A percentile compares a stretch with the other conserved stretches of the same genome.
phyloP scores from a whole-genome alignment of 1,140 invertebrate species.

The Matsumurasca onukii region DNA sequence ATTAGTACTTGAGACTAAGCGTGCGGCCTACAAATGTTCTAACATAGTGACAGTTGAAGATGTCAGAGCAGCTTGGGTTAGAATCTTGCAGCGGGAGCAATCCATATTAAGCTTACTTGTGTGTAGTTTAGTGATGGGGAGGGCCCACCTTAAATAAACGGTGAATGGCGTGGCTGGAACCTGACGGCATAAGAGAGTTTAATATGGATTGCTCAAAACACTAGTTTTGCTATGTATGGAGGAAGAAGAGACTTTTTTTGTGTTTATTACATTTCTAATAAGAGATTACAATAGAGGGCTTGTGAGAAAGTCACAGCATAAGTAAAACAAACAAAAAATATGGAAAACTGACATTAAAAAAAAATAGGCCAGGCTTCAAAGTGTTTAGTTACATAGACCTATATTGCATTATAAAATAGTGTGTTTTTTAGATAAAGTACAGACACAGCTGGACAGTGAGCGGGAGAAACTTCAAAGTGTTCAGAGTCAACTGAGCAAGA shows the following conservation, averaged over 20 bases:
- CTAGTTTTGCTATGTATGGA: not conserved
- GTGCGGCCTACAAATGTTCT: no score
- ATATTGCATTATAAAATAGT: not conserved
- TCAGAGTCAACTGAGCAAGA: not conserved
- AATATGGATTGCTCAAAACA: no score
- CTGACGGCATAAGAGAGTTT: not conserved
- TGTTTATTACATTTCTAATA: not conserved
- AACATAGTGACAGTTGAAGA: no score
- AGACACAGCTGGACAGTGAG: not conserved
- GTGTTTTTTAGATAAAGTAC: not conserved
- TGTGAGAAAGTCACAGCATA: not conserved
- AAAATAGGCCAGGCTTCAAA: not conserved
- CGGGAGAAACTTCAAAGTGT: not conserved
- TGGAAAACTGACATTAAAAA: no score
- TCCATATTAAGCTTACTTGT: no score
- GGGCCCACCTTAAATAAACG: no score
- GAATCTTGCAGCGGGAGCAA: no score
- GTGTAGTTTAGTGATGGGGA: no score
- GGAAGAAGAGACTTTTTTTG: not conserved
- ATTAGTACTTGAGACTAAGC: no score
- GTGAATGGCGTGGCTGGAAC: no score
- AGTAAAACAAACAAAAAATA: no score
- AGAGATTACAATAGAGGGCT: not conserved
- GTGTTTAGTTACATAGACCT: not conserved
- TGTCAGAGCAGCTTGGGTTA: no score